phyloP scores from a whole-genome alignment of 2,888 invertebrate genomes.

The Drosophila meridiana region DNA sequence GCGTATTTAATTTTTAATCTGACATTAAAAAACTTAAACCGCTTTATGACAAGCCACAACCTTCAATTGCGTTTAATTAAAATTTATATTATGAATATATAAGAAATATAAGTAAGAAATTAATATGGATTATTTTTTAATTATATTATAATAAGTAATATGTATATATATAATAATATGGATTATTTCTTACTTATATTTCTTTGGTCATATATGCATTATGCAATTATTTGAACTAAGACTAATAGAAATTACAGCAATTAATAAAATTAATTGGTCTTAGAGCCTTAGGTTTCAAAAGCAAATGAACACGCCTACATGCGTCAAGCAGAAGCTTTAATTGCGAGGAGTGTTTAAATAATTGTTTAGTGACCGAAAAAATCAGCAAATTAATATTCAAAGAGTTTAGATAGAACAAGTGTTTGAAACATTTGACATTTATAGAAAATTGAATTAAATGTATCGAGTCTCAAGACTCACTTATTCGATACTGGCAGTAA shows the following conservation, averaged over 20 bases:
- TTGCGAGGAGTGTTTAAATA: constrained; percentile 5
- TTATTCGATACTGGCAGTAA: no score
- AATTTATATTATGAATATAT: not conserved
- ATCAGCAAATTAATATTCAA: no score
- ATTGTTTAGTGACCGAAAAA: not conserved
- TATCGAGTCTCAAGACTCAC: no score
- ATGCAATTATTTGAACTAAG: constrained; percentile 12
- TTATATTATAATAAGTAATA: no score
- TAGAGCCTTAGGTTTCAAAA: constrained; percentile 12
- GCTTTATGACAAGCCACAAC: constrained; percentile 1
- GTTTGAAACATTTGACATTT: no score
- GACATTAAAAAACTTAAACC: constrained; percentile 15
- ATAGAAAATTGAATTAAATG: no score
- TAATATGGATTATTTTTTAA: not conserved
- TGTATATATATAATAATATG: no score
- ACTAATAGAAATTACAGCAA: constrained; percentile 29
- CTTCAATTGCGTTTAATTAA: constrained; percentile 6
- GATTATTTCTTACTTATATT: not conserved
- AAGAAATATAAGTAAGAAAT: not conserved
- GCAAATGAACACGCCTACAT: constrained; percentile 28
- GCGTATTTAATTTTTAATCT: not conserved
- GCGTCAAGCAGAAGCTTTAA: not conserved
- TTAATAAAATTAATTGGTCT: constrained; percentile 40
- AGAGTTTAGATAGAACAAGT: no score
- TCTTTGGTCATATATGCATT: not conserved